Base-by-base conservation (phyloP, 2,113 vertebrate species). In the Triplophysa dalaica region DNA sequence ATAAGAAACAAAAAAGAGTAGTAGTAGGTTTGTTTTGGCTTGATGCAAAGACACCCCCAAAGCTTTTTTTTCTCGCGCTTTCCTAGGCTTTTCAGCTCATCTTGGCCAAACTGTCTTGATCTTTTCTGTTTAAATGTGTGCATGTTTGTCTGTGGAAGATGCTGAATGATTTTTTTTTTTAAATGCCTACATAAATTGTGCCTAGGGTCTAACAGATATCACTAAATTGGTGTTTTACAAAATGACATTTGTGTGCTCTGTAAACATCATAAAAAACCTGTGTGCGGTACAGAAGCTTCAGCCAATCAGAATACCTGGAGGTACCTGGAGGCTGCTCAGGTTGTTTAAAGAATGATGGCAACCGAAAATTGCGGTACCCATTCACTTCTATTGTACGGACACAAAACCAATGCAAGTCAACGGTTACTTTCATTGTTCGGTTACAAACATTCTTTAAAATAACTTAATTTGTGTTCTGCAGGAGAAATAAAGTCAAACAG, bases 1-100 rank as follows among this genome's bases (percentile, higher is more conserved):
- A 75, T 62, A 22, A 75, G 73, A 50, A 75, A 63, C 19, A 22
- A 43, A 63, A 22, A 43, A 63, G 38, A 75, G 41, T 26, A 29
- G 58, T 75, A 29, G 16, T 45, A 62, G 58, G 73, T 75, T 75
- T 45, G 16, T 63, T 75, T 48, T 75, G 73, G 73, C 56, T 26
- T 5, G 56, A 60, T 74, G 38, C 21, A 43, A 22, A 43, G 11
- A 45, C 70, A 62, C 73, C 38, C 73, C 26, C 24, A 63, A 63
- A 43, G 22, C 73, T 17, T 75, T 24, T 48, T 63, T 17, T 45
- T 29, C 16, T 74, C 21, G 61, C 19, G 16, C 29, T 73, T 29
- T 73, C 17, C 58, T 63, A 10, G 19, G 56, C 10, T 48, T 21
- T 17, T 19, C 16, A 24, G 14, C 5, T 63, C 14, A 48, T 48